Evolutionary conservation across 2,888 invertebrate species (phyloP), one percentile per base, ranked within the genome.

Genomic region (Eupithecia vulgata): DNA sequence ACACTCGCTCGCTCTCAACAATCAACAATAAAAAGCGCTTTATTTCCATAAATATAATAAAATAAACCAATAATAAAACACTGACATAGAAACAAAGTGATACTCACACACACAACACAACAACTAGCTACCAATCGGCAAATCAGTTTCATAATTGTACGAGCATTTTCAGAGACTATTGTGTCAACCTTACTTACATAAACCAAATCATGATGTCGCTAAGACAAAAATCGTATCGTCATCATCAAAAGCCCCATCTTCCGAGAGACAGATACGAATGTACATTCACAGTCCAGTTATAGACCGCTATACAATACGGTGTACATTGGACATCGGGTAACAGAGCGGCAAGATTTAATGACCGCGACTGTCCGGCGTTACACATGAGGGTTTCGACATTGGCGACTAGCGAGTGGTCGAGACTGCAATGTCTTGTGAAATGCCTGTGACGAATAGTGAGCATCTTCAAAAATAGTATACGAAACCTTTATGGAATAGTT

Each of bases 311-410:
- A 87, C 89, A 90, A 89, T 89, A 87, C 88, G 75, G 84, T 83
- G 84, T 84, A 81, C 82, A 78, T 82, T 88, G 91, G 89, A 87
- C 91, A 89, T 81, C 82, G 87, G 81, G 88, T 92, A 93, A 90
- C 93, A 93, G 94, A 94, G 91, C 94, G 93, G 93, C 92, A 93
- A 92, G 88, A 90, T 90, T 92, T 93, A 93, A 93, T 88, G 92
- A 90, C 91, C 90, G 89, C 85, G 86, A 89, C 88, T 90, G 89
- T 89, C 88, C 88, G 87, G 84, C 85, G 85, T 90, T 88, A 88
- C 88, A 87, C 84, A 86, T 83, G 84, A 83, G 85, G 80, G 85
- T 91, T 90, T 91, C 91, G 89, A 88, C 91, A 91, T 85, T 76
- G 73, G 74, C 77, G 69, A 76, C 74, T 75, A 67, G 70, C 6